These are phyloP conservation scores for Rhopilema esculentum DNA, from an alignment of 30 jellyfish, hydroid and myxozoan genomes.

Conservation along the genomic window DNA sequence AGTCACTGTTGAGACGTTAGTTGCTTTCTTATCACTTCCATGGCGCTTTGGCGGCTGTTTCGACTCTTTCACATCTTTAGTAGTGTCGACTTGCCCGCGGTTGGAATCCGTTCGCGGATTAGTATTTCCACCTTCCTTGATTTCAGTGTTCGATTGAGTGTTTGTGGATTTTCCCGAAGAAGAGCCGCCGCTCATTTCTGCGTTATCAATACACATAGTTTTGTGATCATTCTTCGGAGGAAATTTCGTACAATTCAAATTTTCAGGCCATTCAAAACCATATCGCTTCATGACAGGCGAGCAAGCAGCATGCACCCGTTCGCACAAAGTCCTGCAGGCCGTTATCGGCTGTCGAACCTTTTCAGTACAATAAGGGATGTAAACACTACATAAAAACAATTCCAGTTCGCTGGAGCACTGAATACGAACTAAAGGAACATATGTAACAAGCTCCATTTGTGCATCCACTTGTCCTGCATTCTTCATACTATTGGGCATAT, in stretches of 20 bases:
- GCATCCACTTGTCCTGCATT: constrained; percentile 72
- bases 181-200: constrained; percentile 54
- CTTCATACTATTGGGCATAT: constrained; percentile 68
- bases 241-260: constrained; percentile 81
- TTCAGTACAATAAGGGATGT: constrained; percentile 88
- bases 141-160: background rate
- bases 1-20: constrained; percentile 47
- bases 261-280: constrained; percentile 81
- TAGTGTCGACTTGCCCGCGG: constrained; percentile 19
- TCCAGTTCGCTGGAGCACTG: constrained; percentile 87
- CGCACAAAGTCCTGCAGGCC: constrained; percentile 95
- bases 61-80: constrained; percentile 29
- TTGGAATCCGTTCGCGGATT: constrained; percentile 58
- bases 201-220: constrained; percentile 70
- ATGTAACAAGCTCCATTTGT: constrained; percentile 68
- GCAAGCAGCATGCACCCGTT: constrained; percentile 80
- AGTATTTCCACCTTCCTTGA: constrained; percentile 9
- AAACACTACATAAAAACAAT: constrained; percentile 89
- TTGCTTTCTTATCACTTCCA: constrained; percentile 15
- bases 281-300: constrained; percentile 41
- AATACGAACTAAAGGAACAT: constrained; percentile 61
- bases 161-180: constrained; percentile 20
- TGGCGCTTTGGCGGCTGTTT: constrained; percentile 15
- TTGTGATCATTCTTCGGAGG: constrained; percentile 75
- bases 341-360: constrained; percentile 74